A percentile compares a stretch with the other conserved stretches of the same genome.
These are phyloP conservation scores for Hylomyscus alleni DNA, from an alignment of 2,797 vertebrate genomes.

Conservation along the genomic window DNA sequence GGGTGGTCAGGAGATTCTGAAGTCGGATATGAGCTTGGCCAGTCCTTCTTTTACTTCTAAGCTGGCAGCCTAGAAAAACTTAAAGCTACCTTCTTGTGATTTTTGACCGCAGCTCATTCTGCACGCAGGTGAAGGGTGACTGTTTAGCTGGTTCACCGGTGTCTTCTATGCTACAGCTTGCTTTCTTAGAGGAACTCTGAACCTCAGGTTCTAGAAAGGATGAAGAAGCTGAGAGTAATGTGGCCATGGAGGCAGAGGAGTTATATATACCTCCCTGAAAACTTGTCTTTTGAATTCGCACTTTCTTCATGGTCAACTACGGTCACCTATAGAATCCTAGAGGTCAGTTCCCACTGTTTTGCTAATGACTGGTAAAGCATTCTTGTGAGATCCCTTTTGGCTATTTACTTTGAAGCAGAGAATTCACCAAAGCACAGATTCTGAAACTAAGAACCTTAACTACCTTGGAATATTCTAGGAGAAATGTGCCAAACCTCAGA, in stretches of 20 bases:
- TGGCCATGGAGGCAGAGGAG: background rate
- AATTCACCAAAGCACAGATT: slow-evolving; percentile 54
- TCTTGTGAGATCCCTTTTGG: slow-evolving; percentile 61
- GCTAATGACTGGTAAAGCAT: slow-evolving; percentile 62
- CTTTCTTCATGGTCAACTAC: slow-evolving; percentile 15
- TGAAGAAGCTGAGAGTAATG: background rate
- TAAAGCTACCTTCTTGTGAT: background rate
- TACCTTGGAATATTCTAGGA: slow-evolving; percentile 55
- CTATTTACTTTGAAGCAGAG: slow-evolving; percentile 65
- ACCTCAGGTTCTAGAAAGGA: background rate
- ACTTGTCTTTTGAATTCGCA: slow-evolving; percentile 26
- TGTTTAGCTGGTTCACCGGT: background rate
- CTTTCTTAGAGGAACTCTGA: background rate
- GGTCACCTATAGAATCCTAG: slow-evolving; percentile 25
- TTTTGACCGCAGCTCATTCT: background rate
- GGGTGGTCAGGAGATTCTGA: slow-evolving; percentile 36
- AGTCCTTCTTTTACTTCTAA: slow-evolving; percentile 18
- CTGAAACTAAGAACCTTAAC: slow-evolving; percentile 69
- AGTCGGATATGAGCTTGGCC: slow-evolving; percentile 27
- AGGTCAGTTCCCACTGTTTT: background rate
- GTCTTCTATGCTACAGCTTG: background rate
- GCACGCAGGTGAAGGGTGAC: background rate
- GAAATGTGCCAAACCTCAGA: slow-evolving; percentile 53
- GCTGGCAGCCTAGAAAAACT: slow-evolving; percentile 48
- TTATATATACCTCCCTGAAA: background rate